Evolutionary conservation across 2,888 invertebrate species (phyloP), one percentile per base, ranked within the genome.

Genomic region (Pseudococcus jackbeardsleyi): DNA sequence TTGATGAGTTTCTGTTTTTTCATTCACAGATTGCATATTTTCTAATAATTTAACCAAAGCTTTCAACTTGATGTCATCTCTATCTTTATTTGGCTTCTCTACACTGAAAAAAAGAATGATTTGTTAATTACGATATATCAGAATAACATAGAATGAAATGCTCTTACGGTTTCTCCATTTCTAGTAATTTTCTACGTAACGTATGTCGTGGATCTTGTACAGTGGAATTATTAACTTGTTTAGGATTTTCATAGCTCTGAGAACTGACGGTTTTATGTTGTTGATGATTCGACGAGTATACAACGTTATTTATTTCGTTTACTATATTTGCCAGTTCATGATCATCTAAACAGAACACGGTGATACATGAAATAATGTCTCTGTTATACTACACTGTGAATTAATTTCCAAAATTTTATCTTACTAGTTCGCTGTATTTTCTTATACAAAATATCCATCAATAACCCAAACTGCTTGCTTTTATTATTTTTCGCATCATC

Each of bases 371-470:
- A 46, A 46, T 12, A 22, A 42, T 22, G 42, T 3, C 46, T 19
- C 54, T 9, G 42, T 42, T 46, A 17, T n/a, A 39, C 33, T 6
- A 42, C n/a, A 77, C 0, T 1, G 15, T 77, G 15, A 77, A 77
- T 5, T 4, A 33, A 42, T n/a, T 22, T 9, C 22, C 19, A 1
- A 64, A 64, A 64, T 4, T 12, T 8, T 2, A 84, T 84, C 84
- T 48, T 68, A 86, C 86, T 86, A 5, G 68, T 59, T 59, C 42
- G 59, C 3, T 68, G 59, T 11, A 86, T 19, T 86, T 68, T 59
- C n/a, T 86, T 64, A 39, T 19, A 19, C 11, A 86, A 64, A 33
- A 88, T 88, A 88, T 88, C 82, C 79, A 87, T 79, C 50, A 79
- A 19, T 54, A 54, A 88, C 12, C 46, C 46, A 11, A 86, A 59